Base-by-base conservation (phyloP, 2,888 invertebrate genomes). In the Pyrocoelia pectoralis region DNA sequence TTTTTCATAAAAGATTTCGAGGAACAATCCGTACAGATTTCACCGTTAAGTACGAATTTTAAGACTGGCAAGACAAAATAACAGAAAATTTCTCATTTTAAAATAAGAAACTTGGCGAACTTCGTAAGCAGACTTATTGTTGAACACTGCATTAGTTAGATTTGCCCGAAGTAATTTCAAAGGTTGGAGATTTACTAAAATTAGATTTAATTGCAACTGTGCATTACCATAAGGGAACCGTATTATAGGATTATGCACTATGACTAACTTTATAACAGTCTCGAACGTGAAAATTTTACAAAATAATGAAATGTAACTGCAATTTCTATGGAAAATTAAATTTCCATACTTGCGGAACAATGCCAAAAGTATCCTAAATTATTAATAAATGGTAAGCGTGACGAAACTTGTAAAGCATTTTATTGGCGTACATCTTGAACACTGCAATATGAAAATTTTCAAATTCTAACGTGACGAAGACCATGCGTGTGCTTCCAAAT, bases 141-240 rank as follows among this genome's bases (percentile, higher is more conserved):
- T 57, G 40, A 57, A 57, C n/a, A n/a, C 18, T 50, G 13, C 50
- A 50, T 41, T 17, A 19, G 50, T 50, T 51, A 29, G 17, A 58
- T 28, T 58, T 29, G 40, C 24, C 24, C 29, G 43, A 43, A 24
- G 52, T 19, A 58, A 52, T 43, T 58, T 52, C 19, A 24, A 40
- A 43, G 43, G 13, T 43, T 29, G 40, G 46, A 43, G 58, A 51
- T 58, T 51, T 40, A 55, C 18, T 43, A 24, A 24, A 58, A 58
- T 52, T 51, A 58, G 51, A 40, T 52, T 58, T 58, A 58, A 58
- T 58, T 58, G 58, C 58, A 56, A 58, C 51, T 52, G 33, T 33
- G 52, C 51, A 43, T 58, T 58, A 52, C 41, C 52, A 13, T 13
- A 43, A 51, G 57, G 14, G 13, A 15, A 40, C 18, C 15, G 58